Base-by-base conservation (phyloP, 2,888 invertebrate genomes). In the Pyrgus malvae region DNA sequence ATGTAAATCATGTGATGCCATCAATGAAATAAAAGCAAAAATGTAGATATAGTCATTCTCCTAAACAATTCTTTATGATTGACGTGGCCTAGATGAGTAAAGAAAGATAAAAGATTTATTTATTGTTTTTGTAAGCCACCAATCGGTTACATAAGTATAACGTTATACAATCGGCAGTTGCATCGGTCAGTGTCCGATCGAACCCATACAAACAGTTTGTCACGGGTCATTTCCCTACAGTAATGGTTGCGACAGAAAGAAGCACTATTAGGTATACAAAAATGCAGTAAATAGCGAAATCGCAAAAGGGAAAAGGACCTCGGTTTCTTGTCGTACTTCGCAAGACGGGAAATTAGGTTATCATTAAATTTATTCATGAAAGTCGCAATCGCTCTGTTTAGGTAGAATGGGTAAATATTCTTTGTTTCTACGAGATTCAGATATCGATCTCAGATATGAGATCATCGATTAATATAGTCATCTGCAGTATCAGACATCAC, bases 391-490 rank as follows among this genome's bases (percentile, higher is more conserved):
- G 16, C 9, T 3, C 1, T 4, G 9, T 25, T 23, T 41, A 12
- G 6, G 6, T 31, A 31, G 8, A 14, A 33, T 14, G 33, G 11
- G 8, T 6, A 33, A 19, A 14, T 21, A 17, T 21, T 48, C 11
- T 27, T 48, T 38, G 48, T 48, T 19, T 7, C 23, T 27, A 1
- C 12, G 19, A 33, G 31, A 21, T 49, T 41, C n/a, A 29, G 21
- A 6, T 14, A 40, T 41, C 40, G 4, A 21, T 40, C n/a, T 31
- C 17, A 25, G 19, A 40, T 65, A 68, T 73, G 67, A 70, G 68
- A 70, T 60, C 72, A 72, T 66, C 67, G 69, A 67, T 67, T 65
- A 62, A 65, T 65, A 67, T 38, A 38, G n/a, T 55, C 50, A 55
- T 57, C 49, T 38, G 55, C 29, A 65, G n/a, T 31, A 65, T 72